A percentile compares a stretch with the other conserved stretches of the same genome.
Conservation (phyloP, 1,140 invertebrate species). For the Cydia strobilella region DNA sequence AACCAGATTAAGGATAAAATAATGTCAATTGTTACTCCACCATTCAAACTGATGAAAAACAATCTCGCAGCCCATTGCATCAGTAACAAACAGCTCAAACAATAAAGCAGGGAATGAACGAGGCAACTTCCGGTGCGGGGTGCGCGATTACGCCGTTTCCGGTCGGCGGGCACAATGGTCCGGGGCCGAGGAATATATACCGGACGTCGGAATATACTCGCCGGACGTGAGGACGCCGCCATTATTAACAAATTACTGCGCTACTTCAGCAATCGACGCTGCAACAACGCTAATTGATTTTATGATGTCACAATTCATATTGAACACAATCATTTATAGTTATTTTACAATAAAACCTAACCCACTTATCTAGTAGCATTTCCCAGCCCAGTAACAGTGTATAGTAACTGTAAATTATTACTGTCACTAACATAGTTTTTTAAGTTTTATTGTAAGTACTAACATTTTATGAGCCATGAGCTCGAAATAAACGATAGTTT, state of each 20-base stretch:
- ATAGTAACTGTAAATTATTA: too few relatives aligned
- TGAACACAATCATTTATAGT: background rate
- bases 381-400: too few relatives aligned
- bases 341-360: too few relatives aligned
- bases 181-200: slow-evolving; percentile 31
- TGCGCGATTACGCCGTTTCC: slow-evolving; percentile 40
- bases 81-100: slow-evolving; percentile 38
- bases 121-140: slow-evolving; percentile 37
- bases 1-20: slow-evolving; percentile 3
- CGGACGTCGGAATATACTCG: slow-evolving; percentile 29
- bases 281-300: background rate
- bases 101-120: slow-evolving; percentile 42
- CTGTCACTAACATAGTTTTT: too few relatives aligned
- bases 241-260: slow-evolving; percentile 25
- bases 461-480: too few relatives aligned
- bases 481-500: too few relatives aligned
- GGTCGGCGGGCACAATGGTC: slow-evolving; percentile 34
- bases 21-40: slow-evolving; percentile 25
- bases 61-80: slow-evolving; percentile 24
- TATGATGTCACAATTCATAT: background rate
- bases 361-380: too few relatives aligned
- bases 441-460: too few relatives aligned
- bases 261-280: slow-evolving; percentile 2
- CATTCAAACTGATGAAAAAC: slow-evolving; percentile 30
- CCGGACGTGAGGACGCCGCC: slow-evolving; percentile 8